These are phyloP conservation scores for Synergus laeviventris DNA, from an alignment of 2,888 invertebrate genomes.

Conservation along the genomic window DNA sequence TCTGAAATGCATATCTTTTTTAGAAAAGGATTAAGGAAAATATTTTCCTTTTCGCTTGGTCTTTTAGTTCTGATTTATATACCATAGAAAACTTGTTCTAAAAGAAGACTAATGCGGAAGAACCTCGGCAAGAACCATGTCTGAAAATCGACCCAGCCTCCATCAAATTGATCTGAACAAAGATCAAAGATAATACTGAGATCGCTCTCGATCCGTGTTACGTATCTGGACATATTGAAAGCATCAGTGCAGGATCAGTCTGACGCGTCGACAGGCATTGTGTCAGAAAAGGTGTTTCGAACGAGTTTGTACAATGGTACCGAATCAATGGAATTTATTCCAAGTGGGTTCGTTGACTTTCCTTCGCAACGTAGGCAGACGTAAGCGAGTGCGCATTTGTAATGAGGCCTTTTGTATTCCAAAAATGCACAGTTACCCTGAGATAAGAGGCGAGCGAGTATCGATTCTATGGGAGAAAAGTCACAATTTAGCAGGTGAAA, in stretches of 20 bases:
- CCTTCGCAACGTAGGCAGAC: constrained; percentile 5
- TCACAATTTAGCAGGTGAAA: not conserved
- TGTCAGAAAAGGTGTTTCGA: not conserved
- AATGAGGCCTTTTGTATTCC: constrained; percentile 7
- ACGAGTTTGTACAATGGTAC: constrained; percentile 1
- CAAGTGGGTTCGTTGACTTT: not conserved
- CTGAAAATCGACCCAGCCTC: not conserved
- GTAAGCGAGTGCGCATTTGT: not conserved
- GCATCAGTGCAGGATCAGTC: not conserved
- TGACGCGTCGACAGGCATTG: not conserved
- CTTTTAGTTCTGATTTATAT: not conserved
- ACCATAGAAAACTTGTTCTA: not conserved
- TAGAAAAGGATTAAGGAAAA: too few species aligned
- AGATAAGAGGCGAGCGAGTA: not conserved
- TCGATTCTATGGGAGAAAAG: not conserved
- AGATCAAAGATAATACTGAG: not conserved
- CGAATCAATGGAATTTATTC: constrained; percentile 7
- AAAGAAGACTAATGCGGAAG: not conserved
- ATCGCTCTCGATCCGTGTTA: constrained; percentile 1
- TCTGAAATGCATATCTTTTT: too few species aligned
- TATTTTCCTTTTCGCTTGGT: not conserved
- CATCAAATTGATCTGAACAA: constrained; percentile 1
- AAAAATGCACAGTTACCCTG: not conserved
- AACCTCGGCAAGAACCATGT: not conserved
- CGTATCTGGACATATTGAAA: not conserved